Evolutionary conservation across 2,113 vertebrate genomes (phyloP), one percentile per base, ranked within the genome.

Genomic region (Centropristis striata): DNA sequence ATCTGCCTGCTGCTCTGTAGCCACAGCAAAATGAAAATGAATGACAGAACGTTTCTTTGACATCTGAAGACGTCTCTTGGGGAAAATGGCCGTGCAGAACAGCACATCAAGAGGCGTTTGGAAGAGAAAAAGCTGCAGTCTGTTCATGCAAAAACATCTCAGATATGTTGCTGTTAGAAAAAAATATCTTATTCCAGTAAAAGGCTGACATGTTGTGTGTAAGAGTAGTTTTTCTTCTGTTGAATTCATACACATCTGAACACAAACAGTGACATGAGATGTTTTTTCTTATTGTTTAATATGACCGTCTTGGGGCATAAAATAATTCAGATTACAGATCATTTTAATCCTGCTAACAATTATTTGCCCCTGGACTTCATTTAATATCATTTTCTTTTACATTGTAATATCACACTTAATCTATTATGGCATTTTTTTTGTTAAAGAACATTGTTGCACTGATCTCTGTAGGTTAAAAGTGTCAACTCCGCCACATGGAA

Each of bases 1-100:
- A 47, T 83, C 71, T 77, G 75, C 76, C 84, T 71, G 78, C 75
- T 73, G 70, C 78, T 86, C 73, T 67, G 83, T 77, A 70, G 69
- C 65, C 13, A 55, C 65, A 67, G 67, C 75, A 86, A 88, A n/a
- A 88, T 86, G 67, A 84, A 79, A 88, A 86, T 71, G 70, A 86
- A 86, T 82, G 88, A 84, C 69, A 63, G 70, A 77, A 78, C 0
- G 15, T 49, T 61, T 80, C 46, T 80, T 69, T 85, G 80, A 79
- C 76, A 75, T 72, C 65, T 87, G 83, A 90, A 80, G 57, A 87
- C 36, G 12, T 75, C 78, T 84, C 74, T 46, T 4, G 55, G 75
- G 76, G 70, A 44, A 73, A 70, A 75, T 21, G 57, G 14, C 20
- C 54, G 27, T 5, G 75, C 53, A 75, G 64, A 67, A 44, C 23